These are phyloP conservation scores for Cephus runcator DNA, from an alignment of 2,888 invertebrate genomes.

Conservation along the genomic window DNA sequence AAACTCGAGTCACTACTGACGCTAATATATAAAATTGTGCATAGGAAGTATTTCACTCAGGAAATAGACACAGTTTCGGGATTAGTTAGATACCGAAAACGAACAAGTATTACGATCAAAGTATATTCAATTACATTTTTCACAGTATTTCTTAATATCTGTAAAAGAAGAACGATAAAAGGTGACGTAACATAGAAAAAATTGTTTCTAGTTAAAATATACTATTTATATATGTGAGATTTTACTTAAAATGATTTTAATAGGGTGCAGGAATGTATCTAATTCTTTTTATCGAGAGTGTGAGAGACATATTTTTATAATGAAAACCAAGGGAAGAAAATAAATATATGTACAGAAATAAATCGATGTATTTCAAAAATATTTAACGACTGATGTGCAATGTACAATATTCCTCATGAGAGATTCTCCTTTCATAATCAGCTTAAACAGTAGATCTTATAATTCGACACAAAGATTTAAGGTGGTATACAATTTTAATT, in stretches of 20 bases:
- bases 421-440: neutral
- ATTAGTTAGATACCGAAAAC: neutral
- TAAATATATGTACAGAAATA: neutral
- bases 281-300: neutral
- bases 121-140: neutral
- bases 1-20: neutral
- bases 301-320: neutral
- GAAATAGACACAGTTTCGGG: neutral
- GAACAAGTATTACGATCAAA: neutral
- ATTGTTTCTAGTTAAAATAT: neutral
- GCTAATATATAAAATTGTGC: neutral
- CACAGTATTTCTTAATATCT: neutral
- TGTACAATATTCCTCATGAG: neutral
- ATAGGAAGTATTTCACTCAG: neutral
- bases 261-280: neutral
- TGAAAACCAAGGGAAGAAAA: neutral
- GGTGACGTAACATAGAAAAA: neutral
- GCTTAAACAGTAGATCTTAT: neutral
- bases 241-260: neutral
- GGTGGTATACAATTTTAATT: neutral
- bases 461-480: neutral
- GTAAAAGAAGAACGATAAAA: neutral
- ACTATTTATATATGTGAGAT: neutral
- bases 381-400: too few species aligned
- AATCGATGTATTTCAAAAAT: too few species aligned